Evolutionary conservation across 2,113 vertebrate species (phyloP), one percentile per base, ranked within the genome.

Genomic region (Oophaga pumilio): DNA sequence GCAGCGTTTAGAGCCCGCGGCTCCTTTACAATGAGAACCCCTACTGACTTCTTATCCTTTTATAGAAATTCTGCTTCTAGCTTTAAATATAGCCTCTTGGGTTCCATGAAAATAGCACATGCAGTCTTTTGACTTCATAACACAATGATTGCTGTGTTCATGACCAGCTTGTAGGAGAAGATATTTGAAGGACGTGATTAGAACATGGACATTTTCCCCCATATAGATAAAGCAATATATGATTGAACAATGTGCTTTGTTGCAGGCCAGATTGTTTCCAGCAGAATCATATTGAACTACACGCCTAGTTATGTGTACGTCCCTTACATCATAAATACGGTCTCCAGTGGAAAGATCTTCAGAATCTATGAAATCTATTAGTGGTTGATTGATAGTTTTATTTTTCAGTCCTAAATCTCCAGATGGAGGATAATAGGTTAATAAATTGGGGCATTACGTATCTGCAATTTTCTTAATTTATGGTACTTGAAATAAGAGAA

Each of bases 11-110:
- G 71, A 74, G 71, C 71, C 71, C 15, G 49, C 22, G n/a, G 76
- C 76, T 53, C 50, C 76, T 53, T 77, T 5, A 53, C 76, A 77
- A 77, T 77, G 76, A 77, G 76, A 77, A 53, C 50, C 57, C 26
- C 52, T 43, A 14, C 26, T 60, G 24, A 80, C 56, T 80, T 60
- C 24, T 80, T 15, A 15, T 59, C 56, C 56, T 28, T 14, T 59
- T 80, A 24, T 28, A 17, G 24, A 80, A 80, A 59, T 56, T 56
- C 56, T 60, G 76, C 76, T 53, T 53, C 49, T n/a, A 77, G 49
- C 3, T 53, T 10, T 77, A 77, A 24, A 77, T 77, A 74, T 22
- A 50, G 33, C 71, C 71, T 74, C 71, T 22, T 74, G 71, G 71
- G 71, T 4, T 74, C 43, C 50, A 53, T 77, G 22, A 77, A 77